Evolutionary conservation across 2,797 vertebrate species (phyloP).

Genomic region (Acrossocheilus fasciatus): DNA sequence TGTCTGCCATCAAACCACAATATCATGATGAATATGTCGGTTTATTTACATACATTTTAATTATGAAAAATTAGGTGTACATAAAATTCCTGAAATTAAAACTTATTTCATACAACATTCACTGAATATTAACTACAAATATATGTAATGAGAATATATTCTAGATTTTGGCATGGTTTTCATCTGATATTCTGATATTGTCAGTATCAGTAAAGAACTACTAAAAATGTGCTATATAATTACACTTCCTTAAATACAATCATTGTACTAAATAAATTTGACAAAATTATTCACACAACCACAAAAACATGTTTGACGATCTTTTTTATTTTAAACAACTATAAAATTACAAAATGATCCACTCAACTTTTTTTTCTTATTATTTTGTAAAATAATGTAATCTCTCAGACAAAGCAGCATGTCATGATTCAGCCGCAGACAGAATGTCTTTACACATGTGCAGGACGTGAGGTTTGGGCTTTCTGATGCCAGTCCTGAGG

Average conservation of each 20-base stretch:
- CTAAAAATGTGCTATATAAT: neutral
- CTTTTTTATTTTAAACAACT: neutral
- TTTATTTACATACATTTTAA: neutral
- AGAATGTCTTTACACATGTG: constrained; percentile 73
- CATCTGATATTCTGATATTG: neutral
- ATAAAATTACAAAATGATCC: constrained; percentile 10
- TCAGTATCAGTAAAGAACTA: neutral
- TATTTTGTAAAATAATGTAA: neutral
- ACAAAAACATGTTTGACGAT: neutral
- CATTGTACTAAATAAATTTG: neutral
- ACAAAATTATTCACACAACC: neutral
- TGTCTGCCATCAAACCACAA: neutral
- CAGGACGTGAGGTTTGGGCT: constrained; percentile 57
- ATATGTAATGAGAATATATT: neutral
- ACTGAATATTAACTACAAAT: neutral
- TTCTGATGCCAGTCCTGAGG: constrained; percentile 54
- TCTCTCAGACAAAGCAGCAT: neutral
- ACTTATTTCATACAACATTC: neutral
- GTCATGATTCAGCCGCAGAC: constrained; percentile 30
- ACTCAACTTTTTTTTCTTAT: neutral
- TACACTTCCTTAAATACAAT: neutral
- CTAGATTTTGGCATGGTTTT: neutral
- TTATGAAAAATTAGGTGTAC: neutral
- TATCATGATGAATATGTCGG: neutral
- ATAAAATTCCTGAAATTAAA: neutral